Base-by-base conservation (phyloP, 1,140 invertebrate species). In the Galleria mellonella region DNA sequence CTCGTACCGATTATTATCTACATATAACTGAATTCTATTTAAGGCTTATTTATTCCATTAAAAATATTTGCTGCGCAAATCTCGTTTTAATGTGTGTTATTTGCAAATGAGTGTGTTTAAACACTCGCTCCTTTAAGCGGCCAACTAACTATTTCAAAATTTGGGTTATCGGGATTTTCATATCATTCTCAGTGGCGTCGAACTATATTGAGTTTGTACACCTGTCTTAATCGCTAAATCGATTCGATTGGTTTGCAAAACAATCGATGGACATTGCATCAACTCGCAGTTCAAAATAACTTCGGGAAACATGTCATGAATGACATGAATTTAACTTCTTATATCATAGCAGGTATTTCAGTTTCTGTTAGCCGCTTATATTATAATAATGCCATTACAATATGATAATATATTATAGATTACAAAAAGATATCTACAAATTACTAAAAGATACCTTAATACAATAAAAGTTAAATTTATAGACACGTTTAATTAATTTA, bases 1-100 rank as follows among this genome's bases (percentile, higher is more conserved):
- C 51, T 64, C 50, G 35, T 37, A 59, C 56, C 57, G 53, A 73
- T 75, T 67, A 72, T 76, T 70, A 71, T 81, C 66, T 62, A 70
- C 71, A 72, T 61, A 70, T 79, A 79, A 76, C 62, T 74, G 70
- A 62, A 75, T 71, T 72, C 66, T 50, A 61, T 58, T 55, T 51
- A 62, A 62, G 53, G 41, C 42, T 62, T 55, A 72, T 68, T 23
- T 69, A 67, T 62, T 44, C 62, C 66, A 71, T 70, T 72, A 73
- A 69, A 23, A 73, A 73, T 73, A 75, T 77, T 81, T 79, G 55
- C 67, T 37, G 50, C 55, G 56, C 65, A 74, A 41, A 76, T 73
- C 62, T 55, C 46, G 41, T 51, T 45, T 55, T 58, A 42, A 48
- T 51, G 40, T 47, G 32, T 30, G 56, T 62, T 74, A 74, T 73